phyloP scores from a whole-genome alignment of 2,888 invertebrate genomes.

The Hydroisotoma schaefferi region DNA sequence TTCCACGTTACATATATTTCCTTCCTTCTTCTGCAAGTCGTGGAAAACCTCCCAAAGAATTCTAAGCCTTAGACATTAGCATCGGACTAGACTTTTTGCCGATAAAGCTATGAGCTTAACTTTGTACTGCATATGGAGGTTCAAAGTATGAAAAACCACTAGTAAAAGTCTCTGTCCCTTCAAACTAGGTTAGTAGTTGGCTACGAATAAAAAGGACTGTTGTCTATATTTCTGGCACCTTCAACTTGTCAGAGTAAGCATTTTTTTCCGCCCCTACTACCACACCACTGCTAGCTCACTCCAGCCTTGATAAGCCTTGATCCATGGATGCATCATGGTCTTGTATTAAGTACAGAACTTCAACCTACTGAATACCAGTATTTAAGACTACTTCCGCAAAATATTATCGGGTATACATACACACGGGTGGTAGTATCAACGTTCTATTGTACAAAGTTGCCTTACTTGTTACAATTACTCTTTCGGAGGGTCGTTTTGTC shows the following conservation, averaged over 20 bases:
- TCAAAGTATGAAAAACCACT: not conserved
- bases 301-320: not conserved
- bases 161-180: not conserved
- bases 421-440: too few relatives aligned
- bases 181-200: not conserved
- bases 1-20: too few relatives aligned
- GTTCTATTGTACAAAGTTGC: not conserved
- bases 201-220: slow-evolving; percentile 3
- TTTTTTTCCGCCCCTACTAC: not conserved
- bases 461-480: not conserved
- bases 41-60: too few relatives aligned
- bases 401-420: too few relatives aligned
- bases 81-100: too few relatives aligned
- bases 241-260: slow-evolving; percentile 7
- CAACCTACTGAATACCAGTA: not conserved
- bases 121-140: too few relatives aligned
- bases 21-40: too few relatives aligned
- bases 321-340: not conserved
- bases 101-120: too few relatives aligned
- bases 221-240: slow-evolving; percentile 9
- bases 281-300: not conserved
- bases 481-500: too few relatives aligned
- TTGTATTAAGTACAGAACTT: too few relatives aligned
- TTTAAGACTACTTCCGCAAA: too few relatives aligned
- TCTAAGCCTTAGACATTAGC: too few relatives aligned